phyloP scores from a whole-genome alignment of 1,140 invertebrate genomes.

The Physella acuta region DNA sequence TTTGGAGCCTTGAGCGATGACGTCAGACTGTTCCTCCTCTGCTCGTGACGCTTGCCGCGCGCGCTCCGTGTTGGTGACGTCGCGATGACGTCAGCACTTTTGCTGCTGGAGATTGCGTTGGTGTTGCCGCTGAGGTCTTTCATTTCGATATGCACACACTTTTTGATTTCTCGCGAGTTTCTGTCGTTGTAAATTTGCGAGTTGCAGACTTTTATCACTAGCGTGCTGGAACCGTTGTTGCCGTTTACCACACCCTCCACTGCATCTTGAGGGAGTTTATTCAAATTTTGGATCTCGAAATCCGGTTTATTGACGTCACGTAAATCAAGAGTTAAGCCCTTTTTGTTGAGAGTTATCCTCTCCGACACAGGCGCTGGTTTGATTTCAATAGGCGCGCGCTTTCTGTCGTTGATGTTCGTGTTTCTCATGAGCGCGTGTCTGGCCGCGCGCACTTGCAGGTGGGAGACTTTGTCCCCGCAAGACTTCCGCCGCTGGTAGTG shows the following conservation, averaged over 20 bases:
- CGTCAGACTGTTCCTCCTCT: not conserved
- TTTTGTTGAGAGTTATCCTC: not conserved
- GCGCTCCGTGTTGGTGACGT: not conserved
- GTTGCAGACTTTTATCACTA: not conserved
- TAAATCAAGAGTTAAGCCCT: not conserved
- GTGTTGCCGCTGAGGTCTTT: too few relatives aligned
- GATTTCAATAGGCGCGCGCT: not conserved
- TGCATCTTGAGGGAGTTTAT: too few relatives aligned
- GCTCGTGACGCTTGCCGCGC: not conserved
- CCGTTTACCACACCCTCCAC: not conserved
- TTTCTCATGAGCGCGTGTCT: too few relatives aligned
- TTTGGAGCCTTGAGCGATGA: not conserved
- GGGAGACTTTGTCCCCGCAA: constrained; percentile 17
- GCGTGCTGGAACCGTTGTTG: not conserved
- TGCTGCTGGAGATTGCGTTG: not conserved
- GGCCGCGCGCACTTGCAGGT: not conserved
- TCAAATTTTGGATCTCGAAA: not conserved
- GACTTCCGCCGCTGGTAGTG: constrained; percentile 7
- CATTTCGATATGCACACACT: too few relatives aligned
- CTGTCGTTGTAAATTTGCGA: not conserved
- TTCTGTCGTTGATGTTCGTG: not conserved
- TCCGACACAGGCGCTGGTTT: not conserved
- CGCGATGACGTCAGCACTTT: not conserved
- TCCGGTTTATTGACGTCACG: not conserved
- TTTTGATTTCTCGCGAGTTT: not conserved